Evolutionary conservation across 2,888 invertebrate genomes (phyloP).

Genomic region (Tetrapedia diversipes): DNA sequence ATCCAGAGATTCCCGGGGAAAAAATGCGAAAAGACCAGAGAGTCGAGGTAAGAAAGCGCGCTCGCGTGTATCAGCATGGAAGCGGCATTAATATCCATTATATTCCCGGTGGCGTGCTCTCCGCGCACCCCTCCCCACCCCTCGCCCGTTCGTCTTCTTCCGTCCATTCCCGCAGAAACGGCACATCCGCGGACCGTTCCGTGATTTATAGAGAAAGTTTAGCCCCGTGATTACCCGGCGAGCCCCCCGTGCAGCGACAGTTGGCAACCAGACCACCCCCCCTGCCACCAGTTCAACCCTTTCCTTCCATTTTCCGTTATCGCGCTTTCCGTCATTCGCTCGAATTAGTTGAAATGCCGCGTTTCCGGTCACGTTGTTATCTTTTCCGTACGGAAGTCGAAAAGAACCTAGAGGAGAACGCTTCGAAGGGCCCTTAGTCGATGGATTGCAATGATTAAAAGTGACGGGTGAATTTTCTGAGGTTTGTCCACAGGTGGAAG

Average conservation of each 20-base stretch:
- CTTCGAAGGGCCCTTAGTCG: no score
- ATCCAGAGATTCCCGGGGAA: conserved; percentile 6
- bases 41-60: conserved; percentile 16
- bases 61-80: conserved; percentile 68
- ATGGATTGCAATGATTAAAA: no score
- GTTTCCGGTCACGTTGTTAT: conserved; percentile 39
- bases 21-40: conserved; percentile 32
- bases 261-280: conserved; percentile 58
- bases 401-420: conserved; percentile 10
- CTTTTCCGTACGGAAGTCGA: conserved; percentile 5
- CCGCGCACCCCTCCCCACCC: conserved; percentile 18
- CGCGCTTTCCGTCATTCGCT: conserved; percentile 67
- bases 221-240: conserved; percentile 71
- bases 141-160: conserved; percentile 53
- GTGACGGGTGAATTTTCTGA: no score
- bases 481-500: no score
- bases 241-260: conserved; percentile 61
- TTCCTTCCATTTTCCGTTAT: conserved; percentile 48
- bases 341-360: conserved; percentile 63
- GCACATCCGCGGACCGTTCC: conserved; percentile 67
- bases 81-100: conserved; percentile 77
- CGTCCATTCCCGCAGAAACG: conserved; percentile 53
- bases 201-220: conserved; percentile 78
- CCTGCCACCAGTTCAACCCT: conserved; percentile 8
- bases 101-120: conserved; percentile 69